Evolutionary conservation across 2,113 vertebrate species (phyloP).

Genomic region (Oryzias curvinotus): DNA sequence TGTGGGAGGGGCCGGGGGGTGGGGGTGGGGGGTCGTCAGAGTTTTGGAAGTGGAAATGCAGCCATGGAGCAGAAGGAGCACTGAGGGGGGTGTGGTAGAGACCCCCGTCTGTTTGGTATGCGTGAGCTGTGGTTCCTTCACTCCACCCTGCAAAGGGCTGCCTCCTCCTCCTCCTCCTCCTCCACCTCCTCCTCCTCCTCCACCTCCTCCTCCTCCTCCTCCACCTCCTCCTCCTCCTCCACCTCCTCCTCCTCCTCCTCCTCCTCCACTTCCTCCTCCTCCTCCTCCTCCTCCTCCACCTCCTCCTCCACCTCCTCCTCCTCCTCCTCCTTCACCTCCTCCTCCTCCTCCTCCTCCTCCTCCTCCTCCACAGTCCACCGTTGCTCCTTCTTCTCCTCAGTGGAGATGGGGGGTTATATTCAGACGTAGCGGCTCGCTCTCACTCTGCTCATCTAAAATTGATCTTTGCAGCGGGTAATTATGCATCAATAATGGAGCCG

Average conservation of each 20-base stretch:
- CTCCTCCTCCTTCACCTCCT: constrained; percentile 30
- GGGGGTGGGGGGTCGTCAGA: no score
- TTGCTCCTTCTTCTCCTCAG: neutral
- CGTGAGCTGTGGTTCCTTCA: no score
- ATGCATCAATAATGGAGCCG: constrained; percentile 61
- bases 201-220: constrained; percentile 27
- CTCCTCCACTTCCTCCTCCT: neutral
- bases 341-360: constrained; percentile 32
- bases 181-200: constrained; percentile 37
- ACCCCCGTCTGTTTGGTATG: no score
- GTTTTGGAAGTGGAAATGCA: no score
- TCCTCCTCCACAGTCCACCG: constrained; percentile 4
- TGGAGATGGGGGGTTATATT: constrained; percentile 19
- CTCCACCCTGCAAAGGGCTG: neutral
- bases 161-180: constrained; percentile 20
- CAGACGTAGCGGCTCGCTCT: constrained; percentile 20
- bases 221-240: neutral
- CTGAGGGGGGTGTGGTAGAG: no score
- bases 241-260: constrained; percentile 31
- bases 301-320: constrained; percentile 23
- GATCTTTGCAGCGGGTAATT: constrained; percentile 57
- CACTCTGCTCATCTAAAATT: constrained; percentile 46
- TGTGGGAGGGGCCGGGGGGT: no score
- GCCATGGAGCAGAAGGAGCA: no score
- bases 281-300: neutral